Evolutionary conservation across 1,140 invertebrate genomes (phyloP), one percentile per base, ranked within the genome.

Genomic region (Drosophila triauraria): DNA sequence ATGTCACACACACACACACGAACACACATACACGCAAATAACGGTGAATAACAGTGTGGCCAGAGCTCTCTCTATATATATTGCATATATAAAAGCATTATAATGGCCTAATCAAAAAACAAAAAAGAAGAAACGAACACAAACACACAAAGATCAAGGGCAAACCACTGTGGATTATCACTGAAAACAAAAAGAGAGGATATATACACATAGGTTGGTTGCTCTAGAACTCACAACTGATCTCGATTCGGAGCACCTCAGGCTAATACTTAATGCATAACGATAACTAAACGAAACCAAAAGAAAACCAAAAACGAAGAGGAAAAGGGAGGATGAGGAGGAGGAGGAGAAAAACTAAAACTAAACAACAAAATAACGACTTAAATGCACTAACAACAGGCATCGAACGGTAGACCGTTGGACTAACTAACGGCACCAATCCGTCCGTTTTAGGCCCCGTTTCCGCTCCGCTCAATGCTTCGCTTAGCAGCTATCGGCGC

Each of bases 81-180:
- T 59, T 51, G 67, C 68, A 63, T 64, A 75, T 75, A 64, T 75
- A 82, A 70, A 60, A 71, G 60, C 76, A 85, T 75, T 63, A 65
- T 86, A 76, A 78, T 63, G 75, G 51, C 82, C 75, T 86, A 86
- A 85, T 86, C 82, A 82, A 85, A 84, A 84, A 50, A 51, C 4
- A 23, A 53, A 23, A n/a, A 7, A 2, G 35, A 42, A 53, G 23
- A 44, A 32, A 68, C 40, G 5, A 12, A 58, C 40, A 27, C 8
- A 47, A 27, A 27, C 25, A 51, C 32, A 46, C 25, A 25, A 20
- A 47, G 17, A 65, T 42, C 25, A 42, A 42, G 20, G 20, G 30
- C 12, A 50, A 32, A 32, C 27, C 38, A 54, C 32, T 53, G 48
- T 54, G 60, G 23, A 62, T 58, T 58, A 38, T 44, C 43, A 59